Conservation (phyloP, 37 sponge, comb jelly and placozoan genomes). For the Geodia barretti region DNA sequence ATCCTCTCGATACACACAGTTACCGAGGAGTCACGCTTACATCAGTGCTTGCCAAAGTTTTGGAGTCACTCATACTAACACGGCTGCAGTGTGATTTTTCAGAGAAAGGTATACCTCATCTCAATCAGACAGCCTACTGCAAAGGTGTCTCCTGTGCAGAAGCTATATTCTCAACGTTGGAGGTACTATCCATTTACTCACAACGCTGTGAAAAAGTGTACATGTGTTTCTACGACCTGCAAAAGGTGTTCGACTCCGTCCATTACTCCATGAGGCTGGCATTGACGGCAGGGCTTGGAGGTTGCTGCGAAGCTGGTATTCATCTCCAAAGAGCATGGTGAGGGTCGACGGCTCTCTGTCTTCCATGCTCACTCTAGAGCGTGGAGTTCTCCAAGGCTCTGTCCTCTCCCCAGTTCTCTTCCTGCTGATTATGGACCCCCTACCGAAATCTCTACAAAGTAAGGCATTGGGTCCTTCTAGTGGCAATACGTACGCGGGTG, state of each 20-base stretch:
- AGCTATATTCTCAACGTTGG: slow-evolving; percentile 4
- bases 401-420: slow-evolving; percentile 7
- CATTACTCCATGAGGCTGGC: slow-evolving; percentile 7
- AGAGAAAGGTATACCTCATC: not conserved
- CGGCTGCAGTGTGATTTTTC: not conserved
- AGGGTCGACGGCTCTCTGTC: slow-evolving; percentile 4
- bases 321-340: not conserved
- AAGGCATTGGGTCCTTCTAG: not conserved
- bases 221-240: slow-evolving; percentile 16
- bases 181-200: not conserved
- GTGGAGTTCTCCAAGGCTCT: slow-evolving; percentile 19
- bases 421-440: slow-evolving; percentile 22
- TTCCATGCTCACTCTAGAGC: not conserved
- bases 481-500: not conserved
- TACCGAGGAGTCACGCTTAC: slow-evolving; percentile 13
- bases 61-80: not conserved
- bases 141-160: slow-evolving; percentile 7
- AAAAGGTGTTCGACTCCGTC: slow-evolving; percentile 23
- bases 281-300: slow-evolving; percentile 20
- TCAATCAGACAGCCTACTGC: slow-evolving; percentile 7
- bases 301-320: slow-evolving; percentile 3
- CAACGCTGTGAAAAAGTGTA: not conserved
- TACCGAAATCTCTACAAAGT: not conserved
- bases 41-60: slow-evolving; percentile 3
- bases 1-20: no score